Base-by-base conservation (phyloP, 2,113 vertebrate species). In the Petromus typicus region DNA sequence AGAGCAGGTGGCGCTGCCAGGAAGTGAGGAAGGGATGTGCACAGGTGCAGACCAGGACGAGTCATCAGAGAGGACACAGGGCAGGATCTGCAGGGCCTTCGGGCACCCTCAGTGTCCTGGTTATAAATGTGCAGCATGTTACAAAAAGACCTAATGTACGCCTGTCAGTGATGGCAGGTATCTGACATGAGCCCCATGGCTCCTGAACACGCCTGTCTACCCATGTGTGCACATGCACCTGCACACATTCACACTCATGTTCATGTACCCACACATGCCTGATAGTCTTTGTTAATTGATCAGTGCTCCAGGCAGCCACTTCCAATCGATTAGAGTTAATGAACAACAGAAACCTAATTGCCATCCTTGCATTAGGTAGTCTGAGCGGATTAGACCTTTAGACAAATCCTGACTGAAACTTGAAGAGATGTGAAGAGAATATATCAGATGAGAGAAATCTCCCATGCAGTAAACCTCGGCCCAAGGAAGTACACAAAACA, bases 291-390 rank as follows among this genome's bases (percentile, higher is more conserved):
- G 85, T 78, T 95, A 96, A 89, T 54, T 96, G 89, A 91, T 90
- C 22, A 3, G 22, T 48, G 11, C 79, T 88, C 91, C 54, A 48
- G 85, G 71, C 86, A 95, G 83, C 96, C 79, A 90, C 91, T 97
- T 97, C 67, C 66, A 96, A 92, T 94, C 95, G 93, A 88, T 90
- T 75, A 95, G 90, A 93, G 73, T 94, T 95, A 96, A 95, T 92
- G 94, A 97, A 86, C 86, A 95, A 57, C 57, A 45, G 22, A 66
- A 86, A 89, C 92, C 90, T 92, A 69, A 91, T 95, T 97, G 75
- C 82, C 88, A 22, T 92, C 78, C 82, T 66, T 59, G 67, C 85
- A 59, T 92, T 92, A 93, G 78, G 40, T 57, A 86, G 95, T 93
- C 92, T 43, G 83, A 96, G 94, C 86, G 89, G 92, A 97, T 89